Conservation (phyloP, 2,888 invertebrate genomes). For the Holacanthella duospinosa region DNA sequence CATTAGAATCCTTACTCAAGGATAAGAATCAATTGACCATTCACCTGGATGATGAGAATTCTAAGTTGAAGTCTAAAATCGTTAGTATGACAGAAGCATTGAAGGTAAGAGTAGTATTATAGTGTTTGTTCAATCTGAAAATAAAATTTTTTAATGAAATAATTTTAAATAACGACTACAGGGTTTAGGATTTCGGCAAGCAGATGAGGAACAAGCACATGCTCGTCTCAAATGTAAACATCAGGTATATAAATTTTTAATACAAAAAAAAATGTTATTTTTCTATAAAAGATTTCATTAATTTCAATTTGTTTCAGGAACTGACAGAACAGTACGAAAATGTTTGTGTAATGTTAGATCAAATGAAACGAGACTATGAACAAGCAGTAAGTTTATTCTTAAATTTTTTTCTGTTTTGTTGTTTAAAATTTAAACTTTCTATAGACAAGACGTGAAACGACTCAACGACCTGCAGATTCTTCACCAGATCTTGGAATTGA, state of each 20-base stretch:
- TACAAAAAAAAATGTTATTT: neutral
- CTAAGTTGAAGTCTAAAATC: neutral
- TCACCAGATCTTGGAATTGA: conserved; percentile 86
- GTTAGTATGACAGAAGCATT: neutral
- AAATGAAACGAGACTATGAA: neutral
- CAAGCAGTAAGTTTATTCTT: neutral
- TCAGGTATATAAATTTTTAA: neutral
- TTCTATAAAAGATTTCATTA: neutral
- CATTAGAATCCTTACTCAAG: neutral
- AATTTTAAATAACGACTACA: neutral
- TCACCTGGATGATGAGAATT: neutral
- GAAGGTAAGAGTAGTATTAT: neutral
- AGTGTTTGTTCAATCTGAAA: neutral
- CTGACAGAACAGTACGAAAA: neutral
- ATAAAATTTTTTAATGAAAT: neutral
- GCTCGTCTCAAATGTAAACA: neutral
- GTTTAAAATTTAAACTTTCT: neutral
- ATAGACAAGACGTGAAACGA: neutral
- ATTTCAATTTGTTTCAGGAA: neutral
- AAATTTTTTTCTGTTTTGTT: too few species aligned
- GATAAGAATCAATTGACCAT: neutral
- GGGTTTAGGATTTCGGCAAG: neutral
- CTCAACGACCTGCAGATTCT: conserved; percentile 37
- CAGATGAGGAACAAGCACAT: neutral
- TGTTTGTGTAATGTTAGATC: neutral